These are phyloP conservation scores for Drosophila ezoana DNA, from an alignment of 2,888 invertebrate species.

Conservation along the genomic window DNA sequence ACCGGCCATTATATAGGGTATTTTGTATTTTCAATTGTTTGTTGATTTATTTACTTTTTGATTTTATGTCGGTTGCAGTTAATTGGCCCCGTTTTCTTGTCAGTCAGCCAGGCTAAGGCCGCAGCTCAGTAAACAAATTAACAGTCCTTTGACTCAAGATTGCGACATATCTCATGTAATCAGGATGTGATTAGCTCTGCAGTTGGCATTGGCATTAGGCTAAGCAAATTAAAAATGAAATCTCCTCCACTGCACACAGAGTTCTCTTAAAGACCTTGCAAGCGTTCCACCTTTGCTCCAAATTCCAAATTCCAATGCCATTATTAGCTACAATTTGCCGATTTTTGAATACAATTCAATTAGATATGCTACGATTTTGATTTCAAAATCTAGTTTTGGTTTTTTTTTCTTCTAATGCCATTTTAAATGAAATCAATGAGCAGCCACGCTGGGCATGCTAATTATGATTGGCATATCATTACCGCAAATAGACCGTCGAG, in stretches of 20 bases:
- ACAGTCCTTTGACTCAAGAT: slow-evolving; percentile 38
- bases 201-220: slow-evolving; percentile 21
- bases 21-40: slow-evolving; percentile 22
- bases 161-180: slow-evolving; percentile 72
- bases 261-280: slow-evolving; percentile 34
- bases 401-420: slow-evolving; percentile 53
- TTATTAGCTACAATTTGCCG: slow-evolving; percentile 56
- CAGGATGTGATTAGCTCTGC: slow-evolving; percentile 65
- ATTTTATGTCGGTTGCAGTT: slow-evolving; percentile 68
- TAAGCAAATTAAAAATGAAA: background rate
- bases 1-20: background rate
- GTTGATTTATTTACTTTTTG: slow-evolving; percentile 76
- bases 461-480: slow-evolving; percentile 79
- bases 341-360: slow-evolving; percentile 38
- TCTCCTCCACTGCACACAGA: slow-evolving; percentile 2
- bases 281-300: slow-evolving; percentile 34
- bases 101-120: slow-evolving; percentile 56
- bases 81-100: slow-evolving; percentile 68
- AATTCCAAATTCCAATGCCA: slow-evolving; percentile 61
- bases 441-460: slow-evolving; percentile 58
- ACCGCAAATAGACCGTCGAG: slow-evolving; percentile 45
- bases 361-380: slow-evolving; percentile 41
- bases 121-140: slow-evolving; percentile 67
- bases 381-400: slow-evolving; percentile 36
- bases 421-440: slow-evolving; percentile 73